Evolutionary conservation across 2,113 vertebrate genomes (phyloP).

Genomic region (Phylloscopus whistleri): DNA sequence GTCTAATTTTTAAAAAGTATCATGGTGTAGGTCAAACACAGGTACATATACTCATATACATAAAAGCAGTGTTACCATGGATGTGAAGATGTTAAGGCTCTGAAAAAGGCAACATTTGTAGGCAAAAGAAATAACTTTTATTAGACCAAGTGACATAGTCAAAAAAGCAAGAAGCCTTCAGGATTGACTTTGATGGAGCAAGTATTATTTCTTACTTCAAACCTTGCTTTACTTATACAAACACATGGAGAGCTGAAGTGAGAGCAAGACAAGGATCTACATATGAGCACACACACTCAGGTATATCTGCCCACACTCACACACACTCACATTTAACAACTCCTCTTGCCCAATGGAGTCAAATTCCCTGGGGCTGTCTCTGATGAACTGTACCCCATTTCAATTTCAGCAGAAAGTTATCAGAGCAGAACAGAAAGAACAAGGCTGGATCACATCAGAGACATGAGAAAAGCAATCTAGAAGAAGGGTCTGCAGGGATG

Average conservation of each 20-base stretch:
- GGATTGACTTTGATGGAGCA: background rate
- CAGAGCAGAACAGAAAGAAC: background rate
- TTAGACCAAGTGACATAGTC: background rate
- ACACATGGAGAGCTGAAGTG: background rate
- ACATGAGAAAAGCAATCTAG: background rate
- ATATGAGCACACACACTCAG: background rate
- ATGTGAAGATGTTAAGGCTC: background rate
- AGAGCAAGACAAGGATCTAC: background rate
- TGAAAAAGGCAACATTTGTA: background rate
- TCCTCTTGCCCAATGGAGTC: background rate
- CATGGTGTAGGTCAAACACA: background rate
- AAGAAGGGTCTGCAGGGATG: background rate
- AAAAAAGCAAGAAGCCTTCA: background rate
- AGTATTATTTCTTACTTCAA: background rate
- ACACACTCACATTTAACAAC: background rate
- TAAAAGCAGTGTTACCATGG: background rate
- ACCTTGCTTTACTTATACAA: background rate
- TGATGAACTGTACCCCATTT: rapidly evolving
- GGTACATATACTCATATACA: background rate
- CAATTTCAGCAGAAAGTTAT: background rate
- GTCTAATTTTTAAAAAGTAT: background rate
- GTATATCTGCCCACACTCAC: background rate
- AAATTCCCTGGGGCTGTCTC: background rate
- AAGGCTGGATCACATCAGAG: background rate
- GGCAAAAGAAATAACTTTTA: background rate